A percentile compares a stretch with the other conserved stretches of the same genome.
Evolutionary conservation across 1,140 invertebrate species (phyloP).

Genomic region (Cataglyphis hispanica): DNA sequence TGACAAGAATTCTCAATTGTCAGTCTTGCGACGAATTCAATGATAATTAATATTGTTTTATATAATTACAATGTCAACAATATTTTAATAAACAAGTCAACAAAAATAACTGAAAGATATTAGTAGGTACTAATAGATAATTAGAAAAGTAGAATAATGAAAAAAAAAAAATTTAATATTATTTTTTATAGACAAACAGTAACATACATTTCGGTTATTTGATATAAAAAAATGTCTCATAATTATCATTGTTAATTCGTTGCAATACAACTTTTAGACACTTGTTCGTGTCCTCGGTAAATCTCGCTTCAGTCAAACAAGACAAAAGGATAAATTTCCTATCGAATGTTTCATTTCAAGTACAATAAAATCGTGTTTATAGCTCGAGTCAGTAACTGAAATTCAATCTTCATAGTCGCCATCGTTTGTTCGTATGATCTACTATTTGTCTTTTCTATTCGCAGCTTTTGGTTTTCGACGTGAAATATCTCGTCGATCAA

Average conservation of each 20-base stretch:
- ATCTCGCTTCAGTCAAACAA: neutral
- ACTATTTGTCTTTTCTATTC: slow-evolving; percentile 48
- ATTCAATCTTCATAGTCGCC: slow-evolving; percentile 16
- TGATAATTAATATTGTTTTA: neutral
- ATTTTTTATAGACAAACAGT: neutral
- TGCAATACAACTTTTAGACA: neutral
- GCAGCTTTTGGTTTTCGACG: slow-evolving; percentile 42
- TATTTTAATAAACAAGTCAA: neutral
- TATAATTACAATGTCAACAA: neutral
- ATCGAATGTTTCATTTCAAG: slow-evolving; percentile 40
- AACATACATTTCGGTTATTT: neutral
- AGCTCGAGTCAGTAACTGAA: slow-evolving; percentile 4
- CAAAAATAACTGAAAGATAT: neutral
- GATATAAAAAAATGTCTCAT: neutral
- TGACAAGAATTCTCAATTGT: neutral
- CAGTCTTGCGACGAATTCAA: neutral
- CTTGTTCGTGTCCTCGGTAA: neutral
- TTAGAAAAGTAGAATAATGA: neutral
- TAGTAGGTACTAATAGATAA: neutral
- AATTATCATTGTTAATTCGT: slow-evolving; percentile 1
- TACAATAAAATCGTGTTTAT: slow-evolving; percentile 49
- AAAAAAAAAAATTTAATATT: slow-evolving; percentile 7
- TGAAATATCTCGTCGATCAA: slow-evolving; percentile 59
- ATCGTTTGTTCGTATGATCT: slow-evolving; percentile 42
- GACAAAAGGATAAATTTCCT: slow-evolving; percentile 40